phyloP scores from a whole-genome alignment of 1,140 invertebrate species.

The Pseudomyrmex sp. region DNA sequence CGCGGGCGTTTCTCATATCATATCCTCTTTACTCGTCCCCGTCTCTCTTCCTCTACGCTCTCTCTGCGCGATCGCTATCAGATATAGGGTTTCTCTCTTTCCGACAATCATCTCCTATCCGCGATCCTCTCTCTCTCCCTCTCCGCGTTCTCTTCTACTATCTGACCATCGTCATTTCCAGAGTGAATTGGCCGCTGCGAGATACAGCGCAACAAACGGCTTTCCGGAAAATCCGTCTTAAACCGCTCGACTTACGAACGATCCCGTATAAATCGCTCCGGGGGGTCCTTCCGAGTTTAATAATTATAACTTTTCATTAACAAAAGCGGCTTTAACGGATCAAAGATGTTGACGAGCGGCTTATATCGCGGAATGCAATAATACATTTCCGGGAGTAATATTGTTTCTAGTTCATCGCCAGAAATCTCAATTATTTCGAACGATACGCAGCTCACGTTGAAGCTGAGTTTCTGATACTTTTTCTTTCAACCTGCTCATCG shows the following conservation, averaged over 20 bases:
- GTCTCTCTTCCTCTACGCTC: constrained; percentile 7
- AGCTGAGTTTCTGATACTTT: too few species aligned
- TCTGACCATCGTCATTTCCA: constrained; percentile 49
- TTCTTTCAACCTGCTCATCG: too few species aligned
- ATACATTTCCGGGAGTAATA: constrained; percentile 16
- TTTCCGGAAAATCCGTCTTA: constrained; percentile 47
- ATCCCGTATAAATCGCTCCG: constrained; percentile 13
- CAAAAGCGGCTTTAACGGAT: background rate
- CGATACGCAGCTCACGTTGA: too few species aligned
- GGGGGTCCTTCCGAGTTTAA: background rate
- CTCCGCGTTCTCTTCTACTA: background rate
- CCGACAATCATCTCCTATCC: constrained; percentile 18
- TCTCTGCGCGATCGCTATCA: constrained; percentile 34
- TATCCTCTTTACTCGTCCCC: constrained; percentile 24
- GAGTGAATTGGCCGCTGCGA: constrained; percentile 43
- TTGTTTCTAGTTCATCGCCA: background rate
- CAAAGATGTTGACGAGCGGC: background rate
- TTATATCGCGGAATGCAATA: background rate
- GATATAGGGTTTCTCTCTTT: constrained; percentile 53
- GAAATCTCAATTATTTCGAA: background rate
- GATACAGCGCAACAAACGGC: constrained; percentile 47
- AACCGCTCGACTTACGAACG: constrained; percentile 11
- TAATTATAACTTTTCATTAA: constrained; percentile 36
- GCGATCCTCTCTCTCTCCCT: background rate
- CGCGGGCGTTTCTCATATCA: constrained; percentile 52